These are phyloP conservation scores for Drosophila takahashii DNA, from an alignment of 1,140 invertebrate species.

Conservation along the genomic window DNA sequence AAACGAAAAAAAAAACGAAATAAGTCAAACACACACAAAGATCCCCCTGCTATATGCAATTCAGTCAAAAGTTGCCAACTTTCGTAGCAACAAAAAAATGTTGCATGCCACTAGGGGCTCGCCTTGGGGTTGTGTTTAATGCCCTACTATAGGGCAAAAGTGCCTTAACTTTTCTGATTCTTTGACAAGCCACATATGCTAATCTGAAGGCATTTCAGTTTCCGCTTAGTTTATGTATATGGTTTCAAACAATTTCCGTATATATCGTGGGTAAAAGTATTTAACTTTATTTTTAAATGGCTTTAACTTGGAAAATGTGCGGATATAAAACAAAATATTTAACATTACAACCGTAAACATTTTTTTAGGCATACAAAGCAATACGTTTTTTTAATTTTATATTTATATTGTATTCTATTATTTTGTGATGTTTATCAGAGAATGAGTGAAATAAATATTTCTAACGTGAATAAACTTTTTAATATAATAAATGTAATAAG, in stretches of 20 bases:
- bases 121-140: conserved; percentile 27
- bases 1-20: conserved; percentile 16
- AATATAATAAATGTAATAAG: too few relatives aligned
- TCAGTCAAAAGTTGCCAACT: conserved; percentile 61
- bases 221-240: not conserved
- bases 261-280: not conserved
- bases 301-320: too few relatives aligned
- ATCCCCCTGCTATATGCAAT: conserved; percentile 50
- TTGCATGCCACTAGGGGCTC: conserved; percentile 32
- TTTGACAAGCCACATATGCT: conserved; percentile 33
- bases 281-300: too few relatives aligned
- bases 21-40: conserved; percentile 44
- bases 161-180: conserved; percentile 35
- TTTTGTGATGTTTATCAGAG: too few relatives aligned
- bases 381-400: too few relatives aligned
- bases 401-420: too few relatives aligned
- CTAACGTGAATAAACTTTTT: too few relatives aligned
- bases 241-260: not conserved
- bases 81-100: conserved; percentile 26
- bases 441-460: too few relatives aligned
- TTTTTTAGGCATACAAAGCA: too few relatives aligned
- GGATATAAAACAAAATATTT: too few relatives aligned
- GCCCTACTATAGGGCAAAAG: conserved; percentile 28
- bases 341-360: too few relatives aligned
- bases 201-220: conserved; percentile 11